phyloP scores from a whole-genome alignment of 2,797 vertebrate species.

The Bovichtus variegatus region DNA sequence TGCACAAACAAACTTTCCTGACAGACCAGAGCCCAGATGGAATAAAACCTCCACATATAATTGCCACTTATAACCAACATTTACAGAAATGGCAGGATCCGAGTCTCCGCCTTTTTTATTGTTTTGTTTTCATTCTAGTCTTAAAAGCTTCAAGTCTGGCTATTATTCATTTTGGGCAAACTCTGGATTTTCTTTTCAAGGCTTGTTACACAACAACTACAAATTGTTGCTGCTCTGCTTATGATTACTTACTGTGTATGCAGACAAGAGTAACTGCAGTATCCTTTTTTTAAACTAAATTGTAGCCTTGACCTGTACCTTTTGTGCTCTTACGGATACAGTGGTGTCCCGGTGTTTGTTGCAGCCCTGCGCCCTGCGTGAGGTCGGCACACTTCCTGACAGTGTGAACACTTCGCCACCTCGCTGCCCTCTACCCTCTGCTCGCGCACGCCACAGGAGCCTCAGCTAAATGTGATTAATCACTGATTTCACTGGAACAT shows the following conservation, averaged over 20 bases:
- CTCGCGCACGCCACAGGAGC: background rate
- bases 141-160: background rate
- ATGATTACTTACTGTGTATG: background rate
- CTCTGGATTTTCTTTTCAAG: background rate
- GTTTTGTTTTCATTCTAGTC: constrained; percentile 35
- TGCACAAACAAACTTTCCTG: constrained; percentile 22
- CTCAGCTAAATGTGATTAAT: background rate
- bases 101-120: constrained; percentile 14
- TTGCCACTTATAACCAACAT: constrained; percentile 25
- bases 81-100: constrained; percentile 19
- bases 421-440: background rate
- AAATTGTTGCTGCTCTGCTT: background rate
- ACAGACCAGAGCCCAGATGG: constrained; percentile 27
- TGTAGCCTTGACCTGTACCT: background rate
- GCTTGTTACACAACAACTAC: background rate
- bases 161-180: constrained; percentile 13
- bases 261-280: background rate
- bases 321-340: constrained; percentile 25
- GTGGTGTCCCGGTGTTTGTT: constrained; percentile 6
- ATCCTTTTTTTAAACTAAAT: background rate
- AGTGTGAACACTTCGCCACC: constrained; percentile 22
- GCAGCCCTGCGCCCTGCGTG: background rate
- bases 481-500: constrained; percentile 3
- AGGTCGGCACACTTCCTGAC: constrained; percentile 41
- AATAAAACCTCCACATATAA: constrained; percentile 34